These are phyloP conservation scores for Eumeta japonica DNA, from an alignment of 1,140 invertebrate species.

Conservation along the genomic window DNA sequence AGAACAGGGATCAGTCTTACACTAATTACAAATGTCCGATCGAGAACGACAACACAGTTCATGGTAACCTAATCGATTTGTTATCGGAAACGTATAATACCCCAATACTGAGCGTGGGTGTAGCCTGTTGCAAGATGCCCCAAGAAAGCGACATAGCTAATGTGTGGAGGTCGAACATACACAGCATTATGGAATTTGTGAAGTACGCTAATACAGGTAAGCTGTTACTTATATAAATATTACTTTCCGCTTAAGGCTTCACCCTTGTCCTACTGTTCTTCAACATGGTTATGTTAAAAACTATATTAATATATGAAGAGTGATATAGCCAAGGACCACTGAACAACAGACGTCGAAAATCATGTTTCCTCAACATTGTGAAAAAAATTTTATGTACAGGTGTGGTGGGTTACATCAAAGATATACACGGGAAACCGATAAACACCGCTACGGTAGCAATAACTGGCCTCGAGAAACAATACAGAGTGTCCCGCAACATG, in stretches of 20 bases:
- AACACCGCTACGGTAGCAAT: constrained; percentile 70
- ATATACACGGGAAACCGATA: constrained; percentile 64
- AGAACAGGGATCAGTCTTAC: constrained; percentile 26
- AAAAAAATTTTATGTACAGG: constrained; percentile 53
- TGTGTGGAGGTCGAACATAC: constrained; percentile 75
- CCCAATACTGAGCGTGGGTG: constrained; percentile 60
- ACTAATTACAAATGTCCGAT: constrained; percentile 18
- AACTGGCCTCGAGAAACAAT: constrained; percentile 54
- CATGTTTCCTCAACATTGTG: too few relatives aligned
- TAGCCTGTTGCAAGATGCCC: constrained; percentile 81
- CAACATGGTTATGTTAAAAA: too few relatives aligned
- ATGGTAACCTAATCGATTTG: constrained; percentile 57
- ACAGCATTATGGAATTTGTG: constrained; percentile 67
- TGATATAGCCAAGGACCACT: neutral
- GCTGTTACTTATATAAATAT: constrained; percentile 3
- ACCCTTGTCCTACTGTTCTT: too few relatives aligned
- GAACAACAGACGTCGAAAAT: too few relatives aligned
- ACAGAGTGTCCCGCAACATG: constrained; percentile 65
- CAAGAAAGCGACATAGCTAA: constrained; percentile 61
- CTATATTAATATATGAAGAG: too few relatives aligned
- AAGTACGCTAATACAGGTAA: constrained; percentile 58
- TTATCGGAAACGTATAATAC: constrained; percentile 58
- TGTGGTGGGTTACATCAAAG: constrained; percentile 69
- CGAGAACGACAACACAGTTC: constrained; percentile 17
- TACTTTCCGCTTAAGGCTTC: neutral